Base-by-base conservation (phyloP, 2,113 vertebrate species). In the Penelope pileata region DNA sequence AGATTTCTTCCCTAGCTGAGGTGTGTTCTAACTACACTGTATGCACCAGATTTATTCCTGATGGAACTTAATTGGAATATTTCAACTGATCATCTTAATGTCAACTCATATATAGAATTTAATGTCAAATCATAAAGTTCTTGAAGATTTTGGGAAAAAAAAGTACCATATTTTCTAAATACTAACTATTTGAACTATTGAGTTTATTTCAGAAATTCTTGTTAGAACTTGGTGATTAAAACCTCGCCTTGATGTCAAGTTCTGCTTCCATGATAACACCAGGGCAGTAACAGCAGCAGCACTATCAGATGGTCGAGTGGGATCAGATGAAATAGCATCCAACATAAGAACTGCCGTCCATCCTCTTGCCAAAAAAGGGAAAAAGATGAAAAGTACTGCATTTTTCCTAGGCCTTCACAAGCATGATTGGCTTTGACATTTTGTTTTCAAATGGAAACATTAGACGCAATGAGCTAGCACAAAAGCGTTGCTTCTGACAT, bases 321-420 rank as follows among this genome's bases (percentile, higher is more conserved):
- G 17, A 79, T 73, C 32, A 76, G n/a, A 48, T 38, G 24, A 79
- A 85, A 73, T 12, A 69, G 7, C 22, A 60, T 23, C 34, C 62
- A 70, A 16, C 4, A 4, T 45, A 68, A 54, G 30, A 82, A 72
- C 7, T 66, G n/a, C 56, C 16, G 50, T 6, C 2, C 3, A 6
- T 60, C 36, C 12, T 32, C 47, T 6, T 3, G 6, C 16, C 0
- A 0, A 29, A 30, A 16, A 38, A 62, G 6, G 2, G 36, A 7
- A 10, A 27, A 50, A 14, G 12, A 9, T 1, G 18, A 69, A 30
- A 15, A 42, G 21, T 78, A 27, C n/a, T 82, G 11, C 7, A 66
- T 15, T 3, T 54, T 80, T 29, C 15, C 10, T 24, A 90, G 50
- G 8, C 6, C 51, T 94, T 78, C 29, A 68, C n/a, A 64, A 75